These are phyloP conservation scores for Drosophila ochracea DNA, from an alignment of 2,888 invertebrate genomes.

Conservation along the genomic window DNA sequence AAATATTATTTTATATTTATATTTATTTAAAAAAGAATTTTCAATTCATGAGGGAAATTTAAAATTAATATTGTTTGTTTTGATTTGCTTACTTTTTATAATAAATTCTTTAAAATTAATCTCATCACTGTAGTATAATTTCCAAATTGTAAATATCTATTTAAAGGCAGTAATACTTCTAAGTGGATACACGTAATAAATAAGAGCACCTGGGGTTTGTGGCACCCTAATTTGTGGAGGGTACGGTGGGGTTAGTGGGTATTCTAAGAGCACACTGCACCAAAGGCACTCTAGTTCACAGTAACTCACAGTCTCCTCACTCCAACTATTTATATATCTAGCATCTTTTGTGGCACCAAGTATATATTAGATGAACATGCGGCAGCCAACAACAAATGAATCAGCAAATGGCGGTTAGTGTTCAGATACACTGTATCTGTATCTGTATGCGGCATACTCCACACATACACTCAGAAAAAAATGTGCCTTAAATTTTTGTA, in stretches of 20 bases:
- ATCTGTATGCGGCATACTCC: constrained; percentile 29
- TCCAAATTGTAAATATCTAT: neutral
- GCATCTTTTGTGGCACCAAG: constrained; percentile 32
- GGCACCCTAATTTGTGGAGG: neutral
- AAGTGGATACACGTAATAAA: constrained; percentile 12
- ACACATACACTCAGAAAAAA: neutral
- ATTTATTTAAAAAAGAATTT: neutral
- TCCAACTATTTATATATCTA: constrained; percentile 14
- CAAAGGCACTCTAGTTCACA: constrained; percentile 31
- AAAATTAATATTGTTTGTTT: neutral
- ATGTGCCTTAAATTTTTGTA: neutral
- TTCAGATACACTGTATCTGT: constrained; percentile 12
- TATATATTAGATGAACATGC: constrained; percentile 33
- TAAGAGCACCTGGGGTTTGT: neutral
- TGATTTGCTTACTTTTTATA: neutral
- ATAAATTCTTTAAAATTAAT: neutral
- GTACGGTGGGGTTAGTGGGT: neutral
- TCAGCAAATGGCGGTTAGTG: constrained; percentile 28
- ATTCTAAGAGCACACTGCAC: constrained; percentile 39
- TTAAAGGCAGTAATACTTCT: neutral
- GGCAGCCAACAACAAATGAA: constrained; percentile 28
- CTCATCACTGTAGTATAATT: neutral
- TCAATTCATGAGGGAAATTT: neutral
- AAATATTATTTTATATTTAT: neutral
- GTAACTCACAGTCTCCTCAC: constrained; percentile 39